Percentiles rank a stretch among this genome's conserved stretches.
Evolutionary conservation across 2,797 vertebrate genomes (phyloP).

Genomic region (Neosilurus mollespiculum): DNA sequence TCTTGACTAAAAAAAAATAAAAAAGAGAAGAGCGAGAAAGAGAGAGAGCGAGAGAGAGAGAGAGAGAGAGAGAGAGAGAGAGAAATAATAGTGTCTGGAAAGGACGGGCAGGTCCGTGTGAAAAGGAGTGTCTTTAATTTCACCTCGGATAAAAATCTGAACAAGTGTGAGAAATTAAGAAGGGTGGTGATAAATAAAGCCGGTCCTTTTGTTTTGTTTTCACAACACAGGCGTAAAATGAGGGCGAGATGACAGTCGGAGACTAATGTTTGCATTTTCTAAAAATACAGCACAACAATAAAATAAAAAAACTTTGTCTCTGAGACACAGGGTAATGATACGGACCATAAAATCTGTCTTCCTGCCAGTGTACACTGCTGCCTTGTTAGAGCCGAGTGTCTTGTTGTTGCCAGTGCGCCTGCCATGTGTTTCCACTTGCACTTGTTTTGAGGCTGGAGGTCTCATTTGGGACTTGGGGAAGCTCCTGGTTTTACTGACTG

Average conservation of each 20-base stretch:
- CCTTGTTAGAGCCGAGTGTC: slow-evolving; percentile 20
- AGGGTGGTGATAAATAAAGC: not conserved
- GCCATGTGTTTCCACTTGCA: slow-evolving; percentile 28
- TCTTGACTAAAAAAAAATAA: not conserved
- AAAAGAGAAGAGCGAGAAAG: too few relatives aligned
- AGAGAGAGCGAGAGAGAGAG: not conserved
- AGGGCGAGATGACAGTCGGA: not conserved
- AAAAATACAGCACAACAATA: not conserved
- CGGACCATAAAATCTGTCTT: not conserved
- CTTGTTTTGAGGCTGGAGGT: slow-evolving; percentile 36
- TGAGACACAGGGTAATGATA: slow-evolving; percentile 10
- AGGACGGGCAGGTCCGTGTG: not conserved
- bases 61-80: not conserved
- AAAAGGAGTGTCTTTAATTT: not conserved
- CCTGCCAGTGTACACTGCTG: not conserved
- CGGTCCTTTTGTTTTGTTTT: not conserved
- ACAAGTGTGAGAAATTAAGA: not conserved
- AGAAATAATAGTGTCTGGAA: not conserved
- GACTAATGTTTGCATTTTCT: not conserved
- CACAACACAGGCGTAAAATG: not conserved
- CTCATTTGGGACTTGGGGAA: slow-evolving; percentile 8
- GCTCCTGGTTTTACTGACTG: not conserved
- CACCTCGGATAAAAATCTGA: not conserved
- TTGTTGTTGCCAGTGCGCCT: slow-evolving; percentile 10
- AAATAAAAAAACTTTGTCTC: not conserved